Conservation (phyloP, 2,113 vertebrate genomes). For the Psephotus haematonotus region DNA sequence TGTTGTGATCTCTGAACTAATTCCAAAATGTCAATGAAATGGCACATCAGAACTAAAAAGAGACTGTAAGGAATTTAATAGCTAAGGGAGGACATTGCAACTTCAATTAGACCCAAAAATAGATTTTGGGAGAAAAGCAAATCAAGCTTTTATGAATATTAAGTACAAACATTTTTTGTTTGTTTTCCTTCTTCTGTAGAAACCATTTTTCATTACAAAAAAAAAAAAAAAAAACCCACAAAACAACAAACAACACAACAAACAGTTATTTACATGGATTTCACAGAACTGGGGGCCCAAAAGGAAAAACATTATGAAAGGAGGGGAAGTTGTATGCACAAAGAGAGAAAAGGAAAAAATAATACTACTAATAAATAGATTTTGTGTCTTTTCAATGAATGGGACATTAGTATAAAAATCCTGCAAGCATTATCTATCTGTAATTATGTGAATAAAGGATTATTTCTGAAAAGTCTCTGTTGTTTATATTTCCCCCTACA, state of each 20-base stretch:
- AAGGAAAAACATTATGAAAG: neutral
- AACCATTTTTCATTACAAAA: neutral
- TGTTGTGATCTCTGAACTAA: slow-evolving; percentile 17
- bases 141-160: neutral
- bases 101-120: neutral
- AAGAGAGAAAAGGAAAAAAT: neutral
- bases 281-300: neutral
- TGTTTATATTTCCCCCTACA: neutral
- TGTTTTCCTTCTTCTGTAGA: neutral
- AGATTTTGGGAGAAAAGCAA: neutral
- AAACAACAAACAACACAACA: neutral
- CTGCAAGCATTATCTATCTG: neutral
- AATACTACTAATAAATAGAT: neutral
- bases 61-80: neutral
- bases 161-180: neutral
- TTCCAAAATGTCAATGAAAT: slow-evolving; percentile 16
- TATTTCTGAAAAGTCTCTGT: neutral
- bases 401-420: neutral
- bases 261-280: neutral
- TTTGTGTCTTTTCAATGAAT: neutral
- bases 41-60: neutral
- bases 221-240: neutral
- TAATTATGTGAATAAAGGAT: neutral
- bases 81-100: neutral
- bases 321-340: neutral